Evolutionary conservation across 2,797 vertebrate species (phyloP).

Genomic region (Muraenolepis orangiensis): DNA sequence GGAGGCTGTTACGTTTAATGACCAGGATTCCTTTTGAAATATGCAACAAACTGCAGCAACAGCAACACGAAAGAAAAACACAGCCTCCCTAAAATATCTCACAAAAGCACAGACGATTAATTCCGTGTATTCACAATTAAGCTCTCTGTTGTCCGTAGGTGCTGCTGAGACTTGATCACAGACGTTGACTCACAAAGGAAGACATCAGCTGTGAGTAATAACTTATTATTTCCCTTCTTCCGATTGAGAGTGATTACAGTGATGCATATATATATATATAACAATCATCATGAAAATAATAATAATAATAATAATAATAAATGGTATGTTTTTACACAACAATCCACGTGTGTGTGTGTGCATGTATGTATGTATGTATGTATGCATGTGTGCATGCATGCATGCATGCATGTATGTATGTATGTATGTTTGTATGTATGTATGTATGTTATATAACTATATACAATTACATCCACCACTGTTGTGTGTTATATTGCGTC

Average conservation of each 20-base stretch:
- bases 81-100: background rate
- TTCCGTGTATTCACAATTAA: too few species aligned
- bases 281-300: background rate
- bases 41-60: background rate
- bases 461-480: background rate
- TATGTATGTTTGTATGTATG: background rate
- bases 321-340: background rate
- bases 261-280: background rate
- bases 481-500: conserved; percentile 21
- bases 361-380: too few species aligned
- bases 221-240: background rate
- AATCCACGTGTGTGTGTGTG: too few species aligned
- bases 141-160: background rate
- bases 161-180: background rate
- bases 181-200: background rate
- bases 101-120: background rate
- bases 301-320: background rate
- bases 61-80: background rate
- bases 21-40: background rate
- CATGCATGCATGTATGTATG: too few species aligned
- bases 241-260: background rate
- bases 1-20: background rate
- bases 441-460: background rate
- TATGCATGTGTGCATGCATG: too few species aligned
- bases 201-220: background rate